Evolutionary conservation across 1,140 invertebrate genomes (phyloP).

Genomic region (Ceratosolen fusciceps): DNA sequence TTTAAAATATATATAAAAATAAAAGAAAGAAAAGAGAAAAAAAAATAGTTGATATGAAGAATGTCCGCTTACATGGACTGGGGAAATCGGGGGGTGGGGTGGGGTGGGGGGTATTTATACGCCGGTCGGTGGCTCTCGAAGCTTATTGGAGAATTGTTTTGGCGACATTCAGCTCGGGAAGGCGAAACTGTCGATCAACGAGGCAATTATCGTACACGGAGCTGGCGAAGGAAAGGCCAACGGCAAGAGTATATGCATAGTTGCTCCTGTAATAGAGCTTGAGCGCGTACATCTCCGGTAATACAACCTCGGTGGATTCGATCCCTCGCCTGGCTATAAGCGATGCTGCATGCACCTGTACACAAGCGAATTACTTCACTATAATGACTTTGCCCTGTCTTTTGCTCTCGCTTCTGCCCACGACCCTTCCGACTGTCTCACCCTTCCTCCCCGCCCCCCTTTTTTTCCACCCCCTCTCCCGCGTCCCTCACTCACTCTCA

Average conservation of each 20-base stretch:
- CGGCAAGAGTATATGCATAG: neutral
- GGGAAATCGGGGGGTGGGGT: neutral
- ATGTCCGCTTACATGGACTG: no score
- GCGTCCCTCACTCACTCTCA: no score
- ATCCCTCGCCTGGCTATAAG: neutral
- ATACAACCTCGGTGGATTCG: neutral
- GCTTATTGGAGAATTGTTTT: conserved; percentile 2
- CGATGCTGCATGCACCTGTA: neutral
- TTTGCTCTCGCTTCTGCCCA: neutral
- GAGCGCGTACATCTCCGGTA: neutral
- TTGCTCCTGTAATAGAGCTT: conserved; percentile 14
- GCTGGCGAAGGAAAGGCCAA: neutral
- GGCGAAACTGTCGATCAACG: conserved; percentile 7
- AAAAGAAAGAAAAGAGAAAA: no score
- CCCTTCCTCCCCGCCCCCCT: neutral
- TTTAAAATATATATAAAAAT: no score
- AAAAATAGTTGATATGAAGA: no score
- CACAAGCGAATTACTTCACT: conserved; percentile 12
- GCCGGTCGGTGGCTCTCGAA: no score
- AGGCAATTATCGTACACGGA: neutral
- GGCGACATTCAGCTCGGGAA: neutral
- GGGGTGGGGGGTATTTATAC: no score
- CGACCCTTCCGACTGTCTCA: neutral
- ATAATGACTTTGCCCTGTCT: neutral
- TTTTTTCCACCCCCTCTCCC: neutral